Evolutionary conservation across 2,888 invertebrate genomes (phyloP).

Genomic region (Lordiphosa fenestrarum): DNA sequence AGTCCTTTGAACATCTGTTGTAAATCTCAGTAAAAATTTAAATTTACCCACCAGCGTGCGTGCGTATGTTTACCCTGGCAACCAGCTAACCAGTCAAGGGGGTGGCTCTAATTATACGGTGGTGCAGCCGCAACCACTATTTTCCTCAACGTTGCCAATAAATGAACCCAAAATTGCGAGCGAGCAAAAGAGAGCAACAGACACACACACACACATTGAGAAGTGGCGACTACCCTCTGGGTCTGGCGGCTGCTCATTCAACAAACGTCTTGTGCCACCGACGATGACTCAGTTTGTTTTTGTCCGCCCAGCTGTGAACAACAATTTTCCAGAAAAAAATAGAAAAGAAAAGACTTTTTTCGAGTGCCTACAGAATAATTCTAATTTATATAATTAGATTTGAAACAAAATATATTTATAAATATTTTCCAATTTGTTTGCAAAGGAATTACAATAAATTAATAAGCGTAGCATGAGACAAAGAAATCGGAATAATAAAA

Average conservation of each 20-base stretch:
- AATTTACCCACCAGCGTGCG: conserved; percentile 14
- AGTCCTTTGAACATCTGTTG: conserved; percentile 42
- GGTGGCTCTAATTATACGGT: conserved; percentile 15
- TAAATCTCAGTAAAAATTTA: conserved; percentile 29
- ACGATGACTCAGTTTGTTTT: conserved; percentile 51
- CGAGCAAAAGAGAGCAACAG: conserved; percentile 1
- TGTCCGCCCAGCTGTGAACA: conserved; percentile 49
- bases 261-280: conserved; percentile 3
- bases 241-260: not conserved
- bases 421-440: conserved; percentile 7
- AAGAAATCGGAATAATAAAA: conserved; percentile 45
- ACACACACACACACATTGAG: not conserved
- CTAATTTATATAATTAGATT: conserved; percentile 54
- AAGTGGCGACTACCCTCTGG: conserved; percentile 14
- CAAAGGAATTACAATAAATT: not conserved
- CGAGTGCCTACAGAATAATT: conserved; percentile 34
- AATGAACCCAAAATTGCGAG: conserved; percentile 1
- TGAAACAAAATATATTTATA: conserved; percentile 8
- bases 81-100: conserved; percentile 12
- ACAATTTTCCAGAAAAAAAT: conserved; percentile 15
- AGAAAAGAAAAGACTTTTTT: conserved; percentile 15
- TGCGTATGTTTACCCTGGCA: conserved; percentile 30
- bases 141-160: conserved; percentile 9
- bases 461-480: conserved; percentile 60
- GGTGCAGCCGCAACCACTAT: conserved; percentile 26